Evolutionary conservation across 2,797 vertebrate genomes (phyloP).

Genomic region (Aratinga solstitialis): DNA sequence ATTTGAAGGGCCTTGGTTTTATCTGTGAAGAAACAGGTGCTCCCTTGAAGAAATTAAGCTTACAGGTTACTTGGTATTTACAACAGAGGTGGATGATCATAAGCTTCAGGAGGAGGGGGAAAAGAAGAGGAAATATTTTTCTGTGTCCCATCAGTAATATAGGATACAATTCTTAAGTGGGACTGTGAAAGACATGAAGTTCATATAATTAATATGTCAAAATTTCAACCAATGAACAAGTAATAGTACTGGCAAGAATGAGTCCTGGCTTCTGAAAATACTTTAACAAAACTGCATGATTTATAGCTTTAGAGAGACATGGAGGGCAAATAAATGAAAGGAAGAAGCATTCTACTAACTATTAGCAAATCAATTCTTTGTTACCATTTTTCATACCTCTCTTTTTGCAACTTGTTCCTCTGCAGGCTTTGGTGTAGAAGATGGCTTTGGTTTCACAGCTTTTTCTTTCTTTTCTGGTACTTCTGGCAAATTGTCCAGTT

Average conservation of each 20-base stretch:
- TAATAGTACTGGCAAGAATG: background rate
- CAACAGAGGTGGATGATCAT: background rate
- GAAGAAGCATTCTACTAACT: background rate
- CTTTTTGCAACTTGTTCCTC: slow-evolving; percentile 53
- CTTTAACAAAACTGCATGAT: background rate
- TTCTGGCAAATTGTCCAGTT: slow-evolving; percentile 79
- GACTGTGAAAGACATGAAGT: background rate
- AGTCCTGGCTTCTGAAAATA: background rate
- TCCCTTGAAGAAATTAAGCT: background rate
- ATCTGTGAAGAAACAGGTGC: background rate
- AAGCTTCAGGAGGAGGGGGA: background rate
- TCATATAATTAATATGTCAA: background rate
- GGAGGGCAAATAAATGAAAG: background rate
- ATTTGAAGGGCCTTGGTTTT: background rate
- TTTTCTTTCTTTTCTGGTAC: slow-evolving; percentile 66
- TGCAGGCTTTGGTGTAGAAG: slow-evolving; percentile 46
- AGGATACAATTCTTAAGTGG: background rate
- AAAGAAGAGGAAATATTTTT: background rate
- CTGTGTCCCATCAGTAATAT: background rate
- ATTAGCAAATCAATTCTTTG: background rate
- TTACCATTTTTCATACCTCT: slow-evolving; percentile 74
- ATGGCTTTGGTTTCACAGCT: slow-evolving; percentile 55
- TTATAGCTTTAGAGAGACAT: background rate
- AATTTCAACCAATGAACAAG: background rate
- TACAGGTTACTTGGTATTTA: background rate